Conservation (phyloP, 2,797 vertebrate species). For the Pantherophis alleghaniensis region DNA sequence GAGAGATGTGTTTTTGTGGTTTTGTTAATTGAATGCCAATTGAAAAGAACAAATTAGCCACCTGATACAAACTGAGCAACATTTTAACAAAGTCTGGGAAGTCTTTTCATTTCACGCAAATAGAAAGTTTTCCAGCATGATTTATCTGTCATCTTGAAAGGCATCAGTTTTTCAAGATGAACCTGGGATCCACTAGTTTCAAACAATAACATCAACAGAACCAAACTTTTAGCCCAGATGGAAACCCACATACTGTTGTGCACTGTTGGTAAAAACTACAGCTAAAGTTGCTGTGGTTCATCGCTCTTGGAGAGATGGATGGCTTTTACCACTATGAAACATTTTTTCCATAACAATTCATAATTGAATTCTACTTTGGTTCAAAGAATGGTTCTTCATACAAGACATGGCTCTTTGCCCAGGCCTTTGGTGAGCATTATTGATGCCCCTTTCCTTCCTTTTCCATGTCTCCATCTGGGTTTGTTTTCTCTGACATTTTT, state of each 20-base stretch:
- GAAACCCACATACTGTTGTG: background rate
- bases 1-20: background rate
- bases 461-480: background rate
- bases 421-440: background rate
- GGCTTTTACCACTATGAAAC: background rate
- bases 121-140: background rate
- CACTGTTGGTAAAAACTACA: background rate
- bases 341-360: background rate
- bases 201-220: background rate
- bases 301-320: background rate
- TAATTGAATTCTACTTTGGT: background rate
- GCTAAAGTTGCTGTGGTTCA: background rate
- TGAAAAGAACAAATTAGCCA: background rate
- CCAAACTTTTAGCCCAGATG: background rate
- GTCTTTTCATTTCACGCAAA: background rate
- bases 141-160: background rate
- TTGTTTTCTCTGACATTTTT: background rate
- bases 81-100: background rate
- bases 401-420: background rate
- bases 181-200: background rate
- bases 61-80: background rate
- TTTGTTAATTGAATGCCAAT: background rate
- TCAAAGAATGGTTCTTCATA: background rate
- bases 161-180: background rate
- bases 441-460: background rate